phyloP scores from a whole-genome alignment of 2,113 vertebrate species.

The Lepus americanus region DNA sequence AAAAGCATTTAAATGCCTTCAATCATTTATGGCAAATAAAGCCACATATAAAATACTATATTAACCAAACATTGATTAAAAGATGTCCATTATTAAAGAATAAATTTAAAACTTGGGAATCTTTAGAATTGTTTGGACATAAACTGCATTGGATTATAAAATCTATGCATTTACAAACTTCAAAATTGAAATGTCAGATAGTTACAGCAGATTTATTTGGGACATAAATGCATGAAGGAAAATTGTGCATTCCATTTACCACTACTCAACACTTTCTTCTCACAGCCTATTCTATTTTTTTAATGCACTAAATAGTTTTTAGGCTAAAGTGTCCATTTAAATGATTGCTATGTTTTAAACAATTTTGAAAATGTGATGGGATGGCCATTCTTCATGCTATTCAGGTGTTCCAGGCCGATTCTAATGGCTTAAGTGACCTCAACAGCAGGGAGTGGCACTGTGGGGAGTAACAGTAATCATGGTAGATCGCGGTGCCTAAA shows the following conservation, averaged over 20 bases:
- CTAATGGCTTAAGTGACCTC: conserved; percentile 53
- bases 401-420: neutral
- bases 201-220: conserved; percentile 49
- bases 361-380: conserved; percentile 68
- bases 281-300: conserved; percentile 9
- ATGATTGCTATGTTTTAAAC: conserved; percentile 75
- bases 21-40: conserved; percentile 59
- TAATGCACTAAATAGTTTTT: conserved; percentile 71
- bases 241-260: conserved; percentile 47
- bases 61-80: conserved; percentile 53
- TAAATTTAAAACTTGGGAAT: conserved; percentile 56
- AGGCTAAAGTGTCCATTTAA: conserved; percentile 71
- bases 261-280: conserved; percentile 31
- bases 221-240: conserved; percentile 52
- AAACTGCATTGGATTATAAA: conserved; percentile 53
- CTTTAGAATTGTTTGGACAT: neutral
- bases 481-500: neutral
- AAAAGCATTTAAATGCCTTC: conserved; percentile 43
- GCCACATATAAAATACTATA: conserved; percentile 50
- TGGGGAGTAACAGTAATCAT: neutral
- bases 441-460: neutral
- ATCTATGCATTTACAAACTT: conserved; percentile 51
- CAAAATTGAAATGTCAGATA: conserved; percentile 55
- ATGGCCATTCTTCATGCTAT: conserved; percentile 18
- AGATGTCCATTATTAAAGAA: conserved; percentile 17